These are phyloP conservation scores for Sparus aurata DNA, from an alignment of 2,797 vertebrate species.

Conservation along the genomic window DNA sequence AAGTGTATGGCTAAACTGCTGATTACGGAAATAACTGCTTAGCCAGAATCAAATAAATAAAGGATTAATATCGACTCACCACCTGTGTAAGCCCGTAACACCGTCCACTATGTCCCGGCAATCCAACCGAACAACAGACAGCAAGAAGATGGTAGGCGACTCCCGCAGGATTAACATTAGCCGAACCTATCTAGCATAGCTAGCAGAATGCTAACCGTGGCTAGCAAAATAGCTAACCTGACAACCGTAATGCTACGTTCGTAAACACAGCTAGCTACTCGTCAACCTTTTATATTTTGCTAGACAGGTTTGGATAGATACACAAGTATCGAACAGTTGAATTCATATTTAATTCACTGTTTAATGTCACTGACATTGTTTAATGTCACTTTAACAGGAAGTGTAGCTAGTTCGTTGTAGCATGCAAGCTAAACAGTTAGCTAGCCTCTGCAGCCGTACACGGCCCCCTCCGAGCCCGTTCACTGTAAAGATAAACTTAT, in stretches of 20 bases:
- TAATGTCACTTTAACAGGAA: not conserved
- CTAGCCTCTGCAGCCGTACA: not conserved
- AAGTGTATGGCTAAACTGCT: constrained; percentile 5
- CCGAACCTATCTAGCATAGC: constrained; percentile 37
- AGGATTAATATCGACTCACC: constrained; percentile 73
- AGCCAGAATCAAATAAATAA: constrained; percentile 82
- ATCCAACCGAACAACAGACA: constrained; percentile 93
- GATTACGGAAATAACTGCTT: constrained; percentile 64
- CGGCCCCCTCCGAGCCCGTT: accelerated
- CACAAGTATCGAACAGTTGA: not conserved
- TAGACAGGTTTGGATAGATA: accelerated
- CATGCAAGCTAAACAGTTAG: constrained; percentile 15
- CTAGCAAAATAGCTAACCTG: not conserved
- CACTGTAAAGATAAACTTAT: not conserved
- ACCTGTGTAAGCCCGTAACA: constrained; percentile 61
- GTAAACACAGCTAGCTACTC: no score
- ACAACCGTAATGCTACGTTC: not conserved
- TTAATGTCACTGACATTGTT: not conserved
- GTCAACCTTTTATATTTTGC: not conserved
- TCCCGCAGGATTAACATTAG: constrained; percentile 27
- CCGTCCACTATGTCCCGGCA: constrained; percentile 91
- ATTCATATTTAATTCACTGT: not conserved
- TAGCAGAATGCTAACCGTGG: constrained; percentile 49
- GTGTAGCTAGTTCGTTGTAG: constrained; percentile 4
- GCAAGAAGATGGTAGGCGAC: constrained; percentile 95